Evolutionary conservation across 2,113 vertebrate species (phyloP), one percentile per base, ranked within the genome.

Genomic region (Pituophis catenifer): DNA sequence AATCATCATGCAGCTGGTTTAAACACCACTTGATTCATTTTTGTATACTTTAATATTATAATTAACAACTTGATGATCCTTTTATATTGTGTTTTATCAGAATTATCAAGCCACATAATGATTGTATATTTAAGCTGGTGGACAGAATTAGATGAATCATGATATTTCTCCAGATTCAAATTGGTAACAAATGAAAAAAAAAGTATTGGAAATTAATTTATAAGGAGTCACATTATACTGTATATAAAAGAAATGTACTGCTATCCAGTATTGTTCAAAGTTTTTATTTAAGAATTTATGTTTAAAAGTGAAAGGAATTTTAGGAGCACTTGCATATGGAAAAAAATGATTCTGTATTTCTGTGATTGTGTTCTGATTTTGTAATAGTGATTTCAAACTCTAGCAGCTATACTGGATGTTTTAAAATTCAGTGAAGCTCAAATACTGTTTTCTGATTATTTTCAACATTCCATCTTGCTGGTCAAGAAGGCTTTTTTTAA

Each of bases 1-100:
- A 92, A 97, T 94, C 95, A 90, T 53, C 29, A 52, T n/a, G 26
- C 81, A 86, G 50, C 44, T 91, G 53, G 58, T 8, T 65, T 86
- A 88, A 33, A 26, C 65, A n/a, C 33, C 44, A 62, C 15, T 89
- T 33, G 55, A 8, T 59, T 89, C 24, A 29, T 90, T 75, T 53
- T 54, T 62, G 7, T 53, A n/a, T 59, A 15, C 50, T 53, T 21
- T 55, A 29, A 81, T 81, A 75, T 70, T n/a, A 81, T 44, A 81
- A 81, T 81, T 21, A 81, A 81, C 33, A 81, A 81, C 75, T 81
- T 81, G 17, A 81, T 21, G 75, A 44, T 81, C 75, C 33, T 44
- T 81, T 81, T 44, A 23, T 44, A 81, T 44, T 44, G n/a, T 12
- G 23, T 1, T 52, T 52, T 70, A 44, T 89, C 21, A 89, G 33